Evolutionary conservation across 2,113 vertebrate genomes (phyloP).

Genomic region (Arvicanthis niloticus): DNA sequence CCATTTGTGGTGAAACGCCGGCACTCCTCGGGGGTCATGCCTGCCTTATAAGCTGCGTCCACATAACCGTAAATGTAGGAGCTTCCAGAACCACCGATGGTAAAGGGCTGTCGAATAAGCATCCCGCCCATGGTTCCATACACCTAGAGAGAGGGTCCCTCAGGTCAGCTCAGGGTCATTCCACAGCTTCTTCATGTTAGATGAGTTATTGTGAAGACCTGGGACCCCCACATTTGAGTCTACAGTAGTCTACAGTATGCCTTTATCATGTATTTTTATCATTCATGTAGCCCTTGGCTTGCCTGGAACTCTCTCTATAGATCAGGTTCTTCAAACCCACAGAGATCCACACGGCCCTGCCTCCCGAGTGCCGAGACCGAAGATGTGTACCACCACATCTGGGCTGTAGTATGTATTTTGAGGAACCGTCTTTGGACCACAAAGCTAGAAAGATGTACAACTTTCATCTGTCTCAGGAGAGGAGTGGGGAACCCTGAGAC

Average conservation of each 20-base stretch:
- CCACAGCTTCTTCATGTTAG: neutral
- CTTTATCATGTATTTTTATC: neutral
- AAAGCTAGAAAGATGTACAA: neutral
- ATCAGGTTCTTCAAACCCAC: neutral
- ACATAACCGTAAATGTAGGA: constrained; percentile 92
- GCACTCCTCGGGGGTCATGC: constrained; percentile 88
- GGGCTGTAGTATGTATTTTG: neutral
- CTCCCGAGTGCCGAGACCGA: neutral
- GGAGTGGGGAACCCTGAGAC: neutral
- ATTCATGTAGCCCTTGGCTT: neutral
- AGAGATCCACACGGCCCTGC: neutral
- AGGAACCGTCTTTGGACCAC: neutral
- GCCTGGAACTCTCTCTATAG: neutral
- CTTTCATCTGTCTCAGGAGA: neutral
- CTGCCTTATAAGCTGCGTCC: constrained; percentile 89
- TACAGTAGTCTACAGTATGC: rapidly evolving
- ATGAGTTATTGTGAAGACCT: neutral
- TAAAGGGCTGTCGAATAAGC: constrained; percentile 90
- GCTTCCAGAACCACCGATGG: constrained; percentile 92
- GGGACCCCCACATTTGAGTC: neutral
- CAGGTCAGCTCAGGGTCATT: neutral
- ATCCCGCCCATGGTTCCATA: constrained; percentile 91
- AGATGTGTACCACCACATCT: neutral
- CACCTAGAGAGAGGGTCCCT: constrained; percentile 84
- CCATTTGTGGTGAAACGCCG: constrained; percentile 90